Evolutionary conservation across 2,113 vertebrate genomes (phyloP).

Genomic region (Corythoichthys intestinalis): DNA sequence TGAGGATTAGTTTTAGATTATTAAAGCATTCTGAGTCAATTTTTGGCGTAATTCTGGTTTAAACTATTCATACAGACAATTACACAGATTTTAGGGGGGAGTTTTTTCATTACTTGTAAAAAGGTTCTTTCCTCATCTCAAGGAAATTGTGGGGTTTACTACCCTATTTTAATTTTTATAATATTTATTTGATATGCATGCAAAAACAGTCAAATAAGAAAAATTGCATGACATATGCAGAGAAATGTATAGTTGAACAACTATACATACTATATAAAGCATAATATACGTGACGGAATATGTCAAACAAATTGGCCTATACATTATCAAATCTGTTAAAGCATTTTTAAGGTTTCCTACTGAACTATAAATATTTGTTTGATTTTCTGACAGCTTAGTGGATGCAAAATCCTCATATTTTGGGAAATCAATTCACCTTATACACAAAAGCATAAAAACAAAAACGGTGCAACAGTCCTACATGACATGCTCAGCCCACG

Average conservation of each 20-base stretch:
- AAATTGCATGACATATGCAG: background rate
- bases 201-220: background rate
- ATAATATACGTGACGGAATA: background rate
- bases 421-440: conserved; percentile 38
- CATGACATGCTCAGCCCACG: conserved; percentile 61
- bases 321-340: background rate
- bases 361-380: background rate
- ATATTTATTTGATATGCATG: background rate
- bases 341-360: background rate
- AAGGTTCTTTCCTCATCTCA: background rate
- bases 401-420: conserved; percentile 21
- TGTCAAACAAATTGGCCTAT: background rate
- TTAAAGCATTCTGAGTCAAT: background rate
- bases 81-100: background rate
- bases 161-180: background rate
- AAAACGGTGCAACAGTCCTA: conserved; percentile 22
- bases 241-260: background rate
- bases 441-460: conserved; percentile 49
- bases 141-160: too few species aligned
- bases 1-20: background rate
- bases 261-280: background rate
- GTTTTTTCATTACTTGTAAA: background rate
- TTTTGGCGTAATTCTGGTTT: background rate
- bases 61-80: background rate
- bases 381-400: background rate